Percentiles rank a stretch among this genome's conserved stretches.
phyloP scores from a whole-genome alignment of 1,140 invertebrate species.

The Pseudomyrmex flavicornis region DNA sequence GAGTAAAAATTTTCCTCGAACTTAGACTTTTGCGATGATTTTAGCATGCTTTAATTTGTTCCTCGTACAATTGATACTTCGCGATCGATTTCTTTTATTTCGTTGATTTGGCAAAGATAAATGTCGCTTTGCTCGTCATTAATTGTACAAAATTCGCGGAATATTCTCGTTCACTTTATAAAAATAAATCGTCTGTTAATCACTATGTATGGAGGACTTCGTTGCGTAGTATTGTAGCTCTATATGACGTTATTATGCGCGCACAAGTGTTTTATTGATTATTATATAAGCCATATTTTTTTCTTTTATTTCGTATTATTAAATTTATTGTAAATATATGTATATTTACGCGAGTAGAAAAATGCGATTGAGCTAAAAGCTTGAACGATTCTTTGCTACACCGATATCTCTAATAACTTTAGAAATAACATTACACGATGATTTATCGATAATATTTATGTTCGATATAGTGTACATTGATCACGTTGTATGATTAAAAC shows the following conservation, averaged over 20 bases:
- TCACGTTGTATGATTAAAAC: conserved; percentile 48
- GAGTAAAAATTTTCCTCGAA: not conserved
- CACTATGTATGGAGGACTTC: conserved; percentile 35
- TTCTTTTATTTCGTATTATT: no score
- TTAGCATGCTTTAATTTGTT: conserved; percentile 1
- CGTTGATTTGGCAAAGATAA: conserved; percentile 39
- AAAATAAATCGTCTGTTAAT: conserved; percentile 67
- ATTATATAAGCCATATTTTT: no score
- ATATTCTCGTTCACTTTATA: conserved; percentile 47
- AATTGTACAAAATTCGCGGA: conserved; percentile 31
- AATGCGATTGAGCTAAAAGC: conserved; percentile 22
- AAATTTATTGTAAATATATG: not conserved
- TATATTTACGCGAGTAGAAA: conserved; percentile 18
- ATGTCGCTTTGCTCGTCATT: conserved; percentile 32
- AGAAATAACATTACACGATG: conserved; percentile 44
- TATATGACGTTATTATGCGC: no score
- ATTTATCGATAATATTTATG: conserved; percentile 58
- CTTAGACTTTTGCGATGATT: conserved; percentile 8
- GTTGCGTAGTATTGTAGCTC: conserved; percentile 25
- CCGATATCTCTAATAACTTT: conserved; percentile 24
- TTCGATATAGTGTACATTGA: conserved; percentile 45
- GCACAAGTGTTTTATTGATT: no score
- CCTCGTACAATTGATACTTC: conserved; percentile 5
- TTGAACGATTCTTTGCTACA: conserved; percentile 19
- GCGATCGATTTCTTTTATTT: not conserved